Conservation (phyloP, 1,140 invertebrate species). For the Drosophila fuyamai region DNA sequence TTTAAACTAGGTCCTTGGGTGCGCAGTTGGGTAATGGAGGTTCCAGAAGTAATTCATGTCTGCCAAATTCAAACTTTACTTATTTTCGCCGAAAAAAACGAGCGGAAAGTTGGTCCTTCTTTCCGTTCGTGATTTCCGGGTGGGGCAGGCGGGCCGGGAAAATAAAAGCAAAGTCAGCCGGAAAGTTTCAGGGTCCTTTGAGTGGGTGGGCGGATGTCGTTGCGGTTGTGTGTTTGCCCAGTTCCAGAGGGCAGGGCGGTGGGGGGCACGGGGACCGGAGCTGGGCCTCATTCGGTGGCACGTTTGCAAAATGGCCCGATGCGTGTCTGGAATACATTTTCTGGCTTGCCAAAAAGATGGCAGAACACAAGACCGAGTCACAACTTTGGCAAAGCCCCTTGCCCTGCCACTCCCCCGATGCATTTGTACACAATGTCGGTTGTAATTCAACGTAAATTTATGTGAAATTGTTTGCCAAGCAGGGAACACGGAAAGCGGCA, state of each 20-base stretch:
- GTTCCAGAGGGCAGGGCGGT: not conserved
- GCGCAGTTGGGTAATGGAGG: not conserved
- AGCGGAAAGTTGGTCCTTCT: constrained; percentile 38
- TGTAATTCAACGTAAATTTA: constrained; percentile 76
- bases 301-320: constrained; percentile 81
- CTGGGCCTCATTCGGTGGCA: constrained; percentile 76
- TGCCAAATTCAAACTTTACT: constrained; percentile 80
- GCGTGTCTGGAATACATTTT: constrained; percentile 83
- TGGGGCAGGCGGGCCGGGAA: constrained; percentile 19
- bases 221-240: constrained; percentile 49
- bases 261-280: not conserved
- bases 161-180: constrained; percentile 64
- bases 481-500: constrained; percentile 53
- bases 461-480: constrained; percentile 74
- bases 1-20: not conserved
- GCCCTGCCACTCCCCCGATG: constrained; percentile 30
- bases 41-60: constrained; percentile 62
- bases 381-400: constrained; percentile 13
- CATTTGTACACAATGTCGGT: constrained; percentile 67
- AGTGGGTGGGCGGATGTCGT: constrained; percentile 68
- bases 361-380: constrained; percentile 31
- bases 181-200: constrained; percentile 50
- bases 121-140: constrained; percentile 42
- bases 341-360: constrained; percentile 73
- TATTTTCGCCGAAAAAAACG: constrained; percentile 54